phyloP scores from a whole-genome alignment of 2,113 vertebrate species.

The Canis aureus region DNA sequence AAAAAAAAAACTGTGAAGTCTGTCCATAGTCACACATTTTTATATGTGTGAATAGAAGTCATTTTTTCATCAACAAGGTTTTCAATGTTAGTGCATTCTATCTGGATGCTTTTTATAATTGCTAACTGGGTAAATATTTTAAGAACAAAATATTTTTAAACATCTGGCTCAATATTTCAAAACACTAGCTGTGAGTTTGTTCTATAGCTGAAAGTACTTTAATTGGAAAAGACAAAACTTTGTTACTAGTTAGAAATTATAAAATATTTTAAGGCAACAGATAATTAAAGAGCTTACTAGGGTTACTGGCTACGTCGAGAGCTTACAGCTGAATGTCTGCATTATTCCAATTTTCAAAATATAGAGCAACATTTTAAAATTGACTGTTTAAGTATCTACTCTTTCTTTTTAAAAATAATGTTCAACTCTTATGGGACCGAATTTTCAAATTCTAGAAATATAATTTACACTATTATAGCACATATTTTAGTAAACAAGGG shows the following conservation, averaged over 20 bases:
- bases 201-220: slow-evolving; percentile 57
- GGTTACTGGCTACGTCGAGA: background rate
- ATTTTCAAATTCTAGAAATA: background rate
- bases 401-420: background rate
- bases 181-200: slow-evolving; percentile 44
- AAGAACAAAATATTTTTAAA: slow-evolving; percentile 55
- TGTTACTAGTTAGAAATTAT: slow-evolving; percentile 6
- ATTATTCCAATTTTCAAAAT: slow-evolving; percentile 1
- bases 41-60: slow-evolving; percentile 50
- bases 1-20: slow-evolving; percentile 58
- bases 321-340: background rate
- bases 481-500: background rate
- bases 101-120: slow-evolving; percentile 62
- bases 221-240: slow-evolving; percentile 20
- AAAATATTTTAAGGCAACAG: background rate
- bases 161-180: slow-evolving; percentile 45
- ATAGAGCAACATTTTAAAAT: background rate
- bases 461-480: background rate
- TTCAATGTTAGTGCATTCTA: slow-evolving; percentile 51
- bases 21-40: slow-evolving; percentile 67
- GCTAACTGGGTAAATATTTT: slow-evolving; percentile 70
- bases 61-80: slow-evolving; percentile 68
- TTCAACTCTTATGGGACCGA: background rate
- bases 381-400: background rate
- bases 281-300: background rate